Evolutionary conservation across 64 coral and sea anemone species (phyloP).

Genomic region (Stichodactyla mertensii): DNA sequence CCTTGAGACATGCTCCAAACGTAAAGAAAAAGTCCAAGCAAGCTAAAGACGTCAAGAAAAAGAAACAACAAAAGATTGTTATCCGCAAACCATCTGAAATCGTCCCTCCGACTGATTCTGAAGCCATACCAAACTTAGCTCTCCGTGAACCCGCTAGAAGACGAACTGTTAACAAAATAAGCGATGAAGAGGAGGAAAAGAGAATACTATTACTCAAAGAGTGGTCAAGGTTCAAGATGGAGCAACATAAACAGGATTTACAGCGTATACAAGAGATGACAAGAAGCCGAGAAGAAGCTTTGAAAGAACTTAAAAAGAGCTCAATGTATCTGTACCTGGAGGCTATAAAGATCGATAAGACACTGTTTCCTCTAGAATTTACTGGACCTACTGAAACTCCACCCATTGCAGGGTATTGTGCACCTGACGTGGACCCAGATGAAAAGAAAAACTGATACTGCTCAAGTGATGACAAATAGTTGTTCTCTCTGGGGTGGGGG

Average conservation of each 20-base stretch:
- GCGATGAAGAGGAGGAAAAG: constrained; percentile 61
- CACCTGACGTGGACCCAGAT: constrained; percentile 75
- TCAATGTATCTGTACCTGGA: constrained; percentile 78
- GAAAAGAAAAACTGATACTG: background rate
- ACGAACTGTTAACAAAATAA: constrained; percentile 37
- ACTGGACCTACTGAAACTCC: constrained; percentile 93
- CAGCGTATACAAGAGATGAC: constrained; percentile 85
- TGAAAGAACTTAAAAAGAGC: constrained; percentile 89
- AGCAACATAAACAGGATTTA: constrained; percentile 92
- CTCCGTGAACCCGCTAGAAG: constrained; percentile 52
- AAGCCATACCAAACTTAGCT: constrained; percentile 50
- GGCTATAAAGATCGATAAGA: constrained; percentile 72
- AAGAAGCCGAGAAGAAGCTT: constrained; percentile 69
- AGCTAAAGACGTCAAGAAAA: constrained; percentile 40
- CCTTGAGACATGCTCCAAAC: constrained; percentile 66
- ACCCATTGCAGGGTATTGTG: constrained; percentile 71
- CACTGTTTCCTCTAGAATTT: constrained; percentile 83
- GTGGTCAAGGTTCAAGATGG: constrained; percentile 91
- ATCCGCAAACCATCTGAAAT: constrained; percentile 75
- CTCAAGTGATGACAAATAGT: too few species aligned
- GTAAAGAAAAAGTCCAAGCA: constrained; percentile 78
- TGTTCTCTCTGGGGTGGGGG: too few species aligned
- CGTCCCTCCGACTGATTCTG: constrained; percentile 67
- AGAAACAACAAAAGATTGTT: constrained; percentile 41
- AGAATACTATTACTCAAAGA: constrained; percentile 81